Evolutionary conservation across 2,888 invertebrate genomes (phyloP).

Genomic region (Cloeon dipterum): DNA sequence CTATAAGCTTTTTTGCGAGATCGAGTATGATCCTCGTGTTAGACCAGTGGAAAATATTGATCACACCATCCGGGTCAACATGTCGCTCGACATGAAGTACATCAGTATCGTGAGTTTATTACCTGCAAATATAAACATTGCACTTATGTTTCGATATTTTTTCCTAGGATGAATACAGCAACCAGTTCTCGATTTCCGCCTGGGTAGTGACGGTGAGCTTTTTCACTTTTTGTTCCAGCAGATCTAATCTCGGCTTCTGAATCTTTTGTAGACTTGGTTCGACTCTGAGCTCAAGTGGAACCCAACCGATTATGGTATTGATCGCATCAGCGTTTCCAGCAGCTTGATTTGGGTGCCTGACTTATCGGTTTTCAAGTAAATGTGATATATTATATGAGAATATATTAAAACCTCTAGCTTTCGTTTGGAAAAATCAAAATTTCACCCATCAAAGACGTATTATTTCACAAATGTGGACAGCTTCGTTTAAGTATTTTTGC

Average conservation of each 20-base stretch:
- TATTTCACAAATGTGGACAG: too few species aligned
- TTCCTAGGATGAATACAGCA: conserved; percentile 6
- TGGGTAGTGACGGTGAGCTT: conserved; percentile 25
- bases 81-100: conserved; percentile 31
- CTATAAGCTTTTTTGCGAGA: too few species aligned
- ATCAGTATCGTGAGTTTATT: conserved; percentile 20
- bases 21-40: conserved; percentile 26
- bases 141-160: too few species aligned
- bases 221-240: too few species aligned
- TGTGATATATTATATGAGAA: too few species aligned
- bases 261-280: conserved; percentile 31
- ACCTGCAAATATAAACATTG: too few species aligned
- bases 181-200: conserved; percentile 22
- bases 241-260: too few species aligned
- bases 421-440: too few species aligned
- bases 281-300: conserved; percentile 53
- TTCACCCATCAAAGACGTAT: too few species aligned
- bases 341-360: conserved; percentile 53
- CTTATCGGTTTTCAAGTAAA: conserved; percentile 49
- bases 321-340: conserved; percentile 35
- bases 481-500: too few species aligned
- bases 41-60: conserved; percentile 29
- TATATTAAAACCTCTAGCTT: too few species aligned
- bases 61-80: conserved; percentile 24
- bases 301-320: conserved; percentile 36